These are phyloP conservation scores for Mus musculus DNA, from an alignment of 2,113 vertebrate species.

Conservation along the genomic window DNA sequence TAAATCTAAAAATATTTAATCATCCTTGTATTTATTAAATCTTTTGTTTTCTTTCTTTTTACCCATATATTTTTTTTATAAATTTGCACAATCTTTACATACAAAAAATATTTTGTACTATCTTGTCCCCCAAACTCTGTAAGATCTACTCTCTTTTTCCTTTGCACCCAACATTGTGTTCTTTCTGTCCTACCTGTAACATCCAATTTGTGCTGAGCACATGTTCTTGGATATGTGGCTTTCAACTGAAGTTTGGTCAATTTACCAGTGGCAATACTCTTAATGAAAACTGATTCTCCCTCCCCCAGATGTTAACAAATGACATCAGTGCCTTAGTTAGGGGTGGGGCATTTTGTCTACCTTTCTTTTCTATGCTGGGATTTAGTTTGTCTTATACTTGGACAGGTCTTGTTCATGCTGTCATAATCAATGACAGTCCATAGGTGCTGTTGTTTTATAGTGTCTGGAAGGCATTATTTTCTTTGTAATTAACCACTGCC, in stretches of 20 bases:
- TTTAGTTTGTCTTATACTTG: neutral
- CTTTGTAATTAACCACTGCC: neutral
- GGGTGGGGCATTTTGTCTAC: neutral
- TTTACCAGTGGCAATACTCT: neutral
- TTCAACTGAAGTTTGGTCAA: neutral
- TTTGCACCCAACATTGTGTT: neutral
- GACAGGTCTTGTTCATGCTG: neutral
- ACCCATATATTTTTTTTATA: neutral
- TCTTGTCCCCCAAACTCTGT: neutral
- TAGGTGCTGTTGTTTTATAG: neutral
- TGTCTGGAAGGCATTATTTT: neutral
- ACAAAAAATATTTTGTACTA: neutral
- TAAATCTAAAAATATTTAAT: neutral
- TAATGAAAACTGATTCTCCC: neutral
- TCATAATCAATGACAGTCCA: neutral
- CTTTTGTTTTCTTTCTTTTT: neutral
- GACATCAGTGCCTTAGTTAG: neutral
- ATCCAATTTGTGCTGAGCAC: neutral
- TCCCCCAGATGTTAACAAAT: neutral
- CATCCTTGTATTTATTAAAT: neutral
- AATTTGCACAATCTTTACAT: neutral
- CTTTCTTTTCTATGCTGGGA: neutral
- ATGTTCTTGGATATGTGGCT: neutral
- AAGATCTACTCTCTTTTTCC: neutral
- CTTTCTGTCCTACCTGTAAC: neutral